These are phyloP conservation scores for Mylabris sibirica DNA, from an alignment of 2,888 invertebrate species.

Conservation along the genomic window DNA sequence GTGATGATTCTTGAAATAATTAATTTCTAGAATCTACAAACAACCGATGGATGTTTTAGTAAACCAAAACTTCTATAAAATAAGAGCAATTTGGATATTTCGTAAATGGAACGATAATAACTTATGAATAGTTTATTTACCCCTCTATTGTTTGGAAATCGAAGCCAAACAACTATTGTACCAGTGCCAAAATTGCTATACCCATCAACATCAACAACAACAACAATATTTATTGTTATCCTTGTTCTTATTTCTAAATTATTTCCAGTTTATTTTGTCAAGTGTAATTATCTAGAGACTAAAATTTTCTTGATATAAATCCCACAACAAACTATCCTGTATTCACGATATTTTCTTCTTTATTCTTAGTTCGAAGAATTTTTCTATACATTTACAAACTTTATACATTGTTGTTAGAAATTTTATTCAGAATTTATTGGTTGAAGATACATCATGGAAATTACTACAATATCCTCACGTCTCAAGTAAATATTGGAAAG, in stretches of 20 bases:
- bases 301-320: not conserved
- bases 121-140: constrained; percentile 2
- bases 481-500: not conserved
- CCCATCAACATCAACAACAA: not conserved
- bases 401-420: not conserved
- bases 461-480: not conserved
- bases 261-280: not conserved
- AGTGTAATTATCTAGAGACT: not conserved
- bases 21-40: not conserved
- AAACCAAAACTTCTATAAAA: not conserved
- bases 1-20: not conserved
- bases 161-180: constrained; percentile 5
- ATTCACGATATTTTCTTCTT: too few relatives aligned
- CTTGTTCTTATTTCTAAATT: not conserved
- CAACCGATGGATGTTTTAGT: too few relatives aligned
- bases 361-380: not conserved
- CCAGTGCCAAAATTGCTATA: not conserved
- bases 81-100: not conserved
- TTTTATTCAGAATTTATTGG: not conserved
- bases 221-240: not conserved
- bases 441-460: not conserved
- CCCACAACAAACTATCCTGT: not conserved
- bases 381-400: not conserved
- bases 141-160: not conserved
- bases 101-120: not conserved